Evolutionary conservation across 2,113 vertebrate genomes (phyloP), one percentile per base, ranked within the genome.

Genomic region (Morone chrysops): DNA sequence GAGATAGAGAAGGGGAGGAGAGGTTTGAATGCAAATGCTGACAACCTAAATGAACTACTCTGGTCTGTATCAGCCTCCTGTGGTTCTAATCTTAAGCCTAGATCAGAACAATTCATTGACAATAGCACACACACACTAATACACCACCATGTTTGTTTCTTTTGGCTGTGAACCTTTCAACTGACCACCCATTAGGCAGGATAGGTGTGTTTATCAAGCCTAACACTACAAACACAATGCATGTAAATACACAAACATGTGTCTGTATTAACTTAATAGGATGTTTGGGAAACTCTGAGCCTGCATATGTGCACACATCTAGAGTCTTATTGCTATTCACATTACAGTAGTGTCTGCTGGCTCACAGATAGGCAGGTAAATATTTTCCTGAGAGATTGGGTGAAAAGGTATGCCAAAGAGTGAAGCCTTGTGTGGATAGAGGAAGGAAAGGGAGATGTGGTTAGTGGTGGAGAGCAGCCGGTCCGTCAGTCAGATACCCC

Each of bases 141-240:
- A 80, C 50, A 61, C 56, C 25, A 2, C 22, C 4, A 8, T 81
- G 83, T 90, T 93, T 93, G 84, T 90, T 93, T 93, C 10, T 53
- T 13, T 70, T 92, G 85, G 89, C 82, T 60, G 61, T 60, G 18
- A 80, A 60, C 78, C 74, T 36, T 56, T 22, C 59, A 63, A 66
- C 80, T 87, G 88, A 82, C 72, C 84, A 80, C 90, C 78, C 43
- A 81, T 38, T 9, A 61, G 20, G 54, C 75, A 79, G 75, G 69
- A 84, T 70, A 81, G 2, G 2, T 79, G 57, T 72, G 79, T 84
- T 85, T 60, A 47, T 74, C 25, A 38, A 62, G 48, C 53, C 83
- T 41, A 75, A 83, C 78, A 82, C 77, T 47, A 54, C 40, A 78
- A 56, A 78, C 78, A 82, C 45, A 71, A n/a, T 67, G 47, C 38